Evolutionary conservation across 1,140 invertebrate species (phyloP), one percentile per base, ranked within the genome.

Genomic region (Spodoptera frugiperda): DNA sequence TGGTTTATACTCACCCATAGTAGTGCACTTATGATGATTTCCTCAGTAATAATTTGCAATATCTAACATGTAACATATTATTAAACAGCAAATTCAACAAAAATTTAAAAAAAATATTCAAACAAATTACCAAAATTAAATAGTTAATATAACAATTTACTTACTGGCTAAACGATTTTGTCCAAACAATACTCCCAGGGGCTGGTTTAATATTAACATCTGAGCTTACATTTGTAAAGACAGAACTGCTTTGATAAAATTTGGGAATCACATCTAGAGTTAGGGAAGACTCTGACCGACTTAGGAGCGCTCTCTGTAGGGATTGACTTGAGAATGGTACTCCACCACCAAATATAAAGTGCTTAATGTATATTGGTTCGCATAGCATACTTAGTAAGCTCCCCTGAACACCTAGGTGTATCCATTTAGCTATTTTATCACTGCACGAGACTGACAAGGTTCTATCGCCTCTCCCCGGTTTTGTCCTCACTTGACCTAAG

Each of bases 391-490:
- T 96, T 57, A 99, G 87, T 25, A 99, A 89, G 9, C 97, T 95
- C 49, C 98, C 98, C 92, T 97, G 97, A 49, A 98, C 87, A 1
- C 98, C 98, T 53, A 98, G 82, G 77, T 97, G 93, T 88, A 97
- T 96, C 98, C 98, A 99, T 76, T 96, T 96, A 8, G 97, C 96
- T 2, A 99, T 94, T 95, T 99, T 99, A 93, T 99, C 98, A 91
- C 98, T 99, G 91, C 98, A 99, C 1, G 97, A 98, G 78, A 99
- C 96, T 51, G 97, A 98, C 12, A 97, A 86, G 1, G 98, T 99
- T 54, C 96, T 96, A 89, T 98, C 97, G 0, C 98, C 98, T 87
- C 98, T 94, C 0, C 98, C 98, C 55, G 98, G 98, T 93, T 99
- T 99, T 2, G 96, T 98, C 63, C 98, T 95, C 9, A 99, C 95